These are phyloP conservation scores for Rotaria sp. DNA, from an alignment of 2,888 invertebrate genomes.

Conservation along the genomic window DNA sequence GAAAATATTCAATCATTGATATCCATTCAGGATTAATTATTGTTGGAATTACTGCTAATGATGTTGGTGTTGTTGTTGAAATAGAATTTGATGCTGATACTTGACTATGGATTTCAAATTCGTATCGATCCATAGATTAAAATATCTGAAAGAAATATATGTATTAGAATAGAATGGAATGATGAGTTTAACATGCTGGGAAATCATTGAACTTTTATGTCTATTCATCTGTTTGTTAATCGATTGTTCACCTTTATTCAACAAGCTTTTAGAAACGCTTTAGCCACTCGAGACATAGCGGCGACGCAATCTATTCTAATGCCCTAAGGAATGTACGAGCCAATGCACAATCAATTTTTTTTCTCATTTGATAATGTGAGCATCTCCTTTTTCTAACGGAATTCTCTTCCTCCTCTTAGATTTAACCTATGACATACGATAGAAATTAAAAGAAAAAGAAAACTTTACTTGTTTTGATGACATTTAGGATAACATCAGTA, in stretches of 20 bases:
- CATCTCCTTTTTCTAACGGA: neutral
- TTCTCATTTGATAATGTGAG: neutral
- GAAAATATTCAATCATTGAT: neutral
- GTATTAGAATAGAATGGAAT: neutral
- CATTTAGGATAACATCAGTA: neutral
- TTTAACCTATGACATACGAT: neutral
- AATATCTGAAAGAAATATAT: neutral
- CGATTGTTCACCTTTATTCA: neutral
- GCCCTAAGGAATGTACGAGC: neutral
- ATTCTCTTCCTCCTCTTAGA: neutral
- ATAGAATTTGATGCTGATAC: neutral
- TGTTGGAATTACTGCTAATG: neutral
- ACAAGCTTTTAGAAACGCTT: neutral
- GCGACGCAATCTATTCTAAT: neutral
- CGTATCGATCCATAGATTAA: slow-evolving; percentile 3
- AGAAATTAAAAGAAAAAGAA: neutral
- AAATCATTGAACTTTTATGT: neutral
- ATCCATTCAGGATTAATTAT: slow-evolving; percentile 8
- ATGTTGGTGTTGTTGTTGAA: neutral
- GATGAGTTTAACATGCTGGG: neutral
- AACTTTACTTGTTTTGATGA: neutral
- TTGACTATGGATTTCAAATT: neutral
- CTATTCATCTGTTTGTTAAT: neutral
- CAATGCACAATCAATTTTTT: neutral
- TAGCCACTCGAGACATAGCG: neutral